Percentiles rank a stretch among this genome's conserved stretches.
Evolutionary conservation across 37 sponge, comb jelly and placozoan genomes (phyloP).

Genomic region (Spongia lamella): DNA sequence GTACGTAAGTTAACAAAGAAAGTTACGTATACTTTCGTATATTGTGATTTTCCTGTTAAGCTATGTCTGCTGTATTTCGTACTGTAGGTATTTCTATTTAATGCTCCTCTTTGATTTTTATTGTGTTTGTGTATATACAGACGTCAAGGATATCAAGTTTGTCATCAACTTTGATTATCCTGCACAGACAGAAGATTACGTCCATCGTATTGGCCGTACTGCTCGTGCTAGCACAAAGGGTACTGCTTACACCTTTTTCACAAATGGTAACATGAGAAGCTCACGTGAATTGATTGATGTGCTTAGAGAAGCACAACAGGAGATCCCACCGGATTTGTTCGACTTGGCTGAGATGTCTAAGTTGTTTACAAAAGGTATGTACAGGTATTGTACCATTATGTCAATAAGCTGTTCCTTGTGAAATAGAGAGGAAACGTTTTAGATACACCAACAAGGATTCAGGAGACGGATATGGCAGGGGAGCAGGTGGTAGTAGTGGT

Average conservation of each 20-base stretch:
- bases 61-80: too few relatives aligned
- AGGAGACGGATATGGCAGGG: not conserved
- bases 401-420: not conserved
- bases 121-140: slow-evolving; percentile 28
- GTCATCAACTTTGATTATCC: slow-evolving; percentile 99
- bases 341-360: slow-evolving; percentile 72
- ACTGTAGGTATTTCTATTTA: too few relatives aligned
- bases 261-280: slow-evolving; percentile 29
- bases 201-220: slow-evolving; percentile 97
- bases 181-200: slow-evolving; percentile 91
- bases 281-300: slow-evolving; percentile 78
- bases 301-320: slow-evolving; percentile 85
- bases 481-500: too few relatives aligned
- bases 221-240: slow-evolving; percentile 89
- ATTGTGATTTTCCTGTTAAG: too few relatives aligned
- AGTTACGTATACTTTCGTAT: too few relatives aligned
- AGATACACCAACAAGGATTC: not conserved
- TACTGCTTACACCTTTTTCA: slow-evolving; percentile 96
- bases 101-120: not conserved
- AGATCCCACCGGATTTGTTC: slow-evolving; percentile 63
- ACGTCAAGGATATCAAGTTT: slow-evolving; percentile 88
- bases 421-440: not conserved
- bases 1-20: too few relatives aligned
- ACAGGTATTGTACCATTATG: slow-evolving; percentile 9
- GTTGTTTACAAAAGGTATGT: slow-evolving; percentile 16